These are phyloP conservation scores for Podocnemis expansa DNA, from an alignment of 2,113 vertebrate genomes.

Conservation along the genomic window DNA sequence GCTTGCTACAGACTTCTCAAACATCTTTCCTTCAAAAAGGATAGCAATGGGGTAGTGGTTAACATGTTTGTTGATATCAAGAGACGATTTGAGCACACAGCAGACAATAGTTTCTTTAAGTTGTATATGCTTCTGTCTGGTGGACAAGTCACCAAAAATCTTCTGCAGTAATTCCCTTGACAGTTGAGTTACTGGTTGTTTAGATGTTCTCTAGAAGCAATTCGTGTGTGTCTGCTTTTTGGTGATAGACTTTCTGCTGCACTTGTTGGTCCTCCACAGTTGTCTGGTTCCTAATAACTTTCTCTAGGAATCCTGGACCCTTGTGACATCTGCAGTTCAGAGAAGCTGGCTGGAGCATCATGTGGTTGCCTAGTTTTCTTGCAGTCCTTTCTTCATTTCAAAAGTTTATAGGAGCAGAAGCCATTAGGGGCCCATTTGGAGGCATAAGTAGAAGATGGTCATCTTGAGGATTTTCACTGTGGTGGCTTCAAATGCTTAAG, in stretches of 20 bases:
- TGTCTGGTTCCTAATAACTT: not conserved
- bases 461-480: not conserved
- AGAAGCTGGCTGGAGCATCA: not conserved
- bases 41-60: slow-evolving; percentile 53
- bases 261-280: not conserved
- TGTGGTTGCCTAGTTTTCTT: not conserved
- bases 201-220: slow-evolving; percentile 45
- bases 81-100: slow-evolving; percentile 57
- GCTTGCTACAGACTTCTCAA: slow-evolving; percentile 20
- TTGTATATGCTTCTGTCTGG: slow-evolving; percentile 56
- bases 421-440: not conserved
- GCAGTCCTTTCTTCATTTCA: not conserved
- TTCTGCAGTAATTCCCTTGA: not conserved
- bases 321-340: not conserved
- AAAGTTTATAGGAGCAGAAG: not conserved
- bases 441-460: not conserved
- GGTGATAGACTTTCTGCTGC: not conserved
- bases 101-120: slow-evolving; percentile 61
- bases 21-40: slow-evolving; percentile 41
- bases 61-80: slow-evolving; percentile 61
- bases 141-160: not conserved
- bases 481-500: not conserved
- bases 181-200: slow-evolving; percentile 14
- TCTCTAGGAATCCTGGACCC: not conserved
- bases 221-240: not conserved